A percentile compares a stretch with the other conserved stretches of the same genome.
These are phyloP conservation scores for Sakesphorus luctuosus DNA, from an alignment of 2,113 vertebrate genomes.

Conservation along the genomic window DNA sequence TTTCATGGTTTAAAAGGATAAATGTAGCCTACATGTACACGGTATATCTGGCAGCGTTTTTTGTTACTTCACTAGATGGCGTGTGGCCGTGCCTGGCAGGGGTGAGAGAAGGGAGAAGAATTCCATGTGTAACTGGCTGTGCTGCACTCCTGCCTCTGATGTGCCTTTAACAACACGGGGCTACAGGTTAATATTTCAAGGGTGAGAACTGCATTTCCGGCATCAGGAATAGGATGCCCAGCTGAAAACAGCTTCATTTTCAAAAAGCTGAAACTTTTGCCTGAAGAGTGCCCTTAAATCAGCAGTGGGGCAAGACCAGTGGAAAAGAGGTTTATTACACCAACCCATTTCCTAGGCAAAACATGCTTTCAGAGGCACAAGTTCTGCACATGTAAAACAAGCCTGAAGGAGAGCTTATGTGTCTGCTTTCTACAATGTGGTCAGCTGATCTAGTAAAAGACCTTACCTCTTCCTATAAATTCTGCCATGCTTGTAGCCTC, in stretches of 20 bases:
- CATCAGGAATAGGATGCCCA: neutral
- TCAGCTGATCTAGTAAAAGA: neutral
- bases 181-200: neutral
- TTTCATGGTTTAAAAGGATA: neutral
- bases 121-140: neutral
- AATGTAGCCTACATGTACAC: neutral
- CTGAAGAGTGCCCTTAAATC: neutral
- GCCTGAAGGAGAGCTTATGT: neutral
- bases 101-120: neutral
- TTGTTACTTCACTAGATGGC: constrained; percentile 42
- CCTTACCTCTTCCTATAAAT: neutral
- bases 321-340: neutral
- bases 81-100: neutral
- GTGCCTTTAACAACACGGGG: neutral
- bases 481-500: neutral
- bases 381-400: neutral
- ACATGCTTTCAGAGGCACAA: neutral
- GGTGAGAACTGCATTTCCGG: neutral
- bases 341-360: neutral
- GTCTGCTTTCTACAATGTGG: neutral
- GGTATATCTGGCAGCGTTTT: neutral
- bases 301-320: neutral
- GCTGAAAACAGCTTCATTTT: neutral
- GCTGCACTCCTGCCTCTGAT: neutral
- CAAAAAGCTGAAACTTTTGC: neutral